These are phyloP conservation scores for Chrysochloris asiatica DNA, from an alignment of 2,113 vertebrate species.

Conservation along the genomic window DNA sequence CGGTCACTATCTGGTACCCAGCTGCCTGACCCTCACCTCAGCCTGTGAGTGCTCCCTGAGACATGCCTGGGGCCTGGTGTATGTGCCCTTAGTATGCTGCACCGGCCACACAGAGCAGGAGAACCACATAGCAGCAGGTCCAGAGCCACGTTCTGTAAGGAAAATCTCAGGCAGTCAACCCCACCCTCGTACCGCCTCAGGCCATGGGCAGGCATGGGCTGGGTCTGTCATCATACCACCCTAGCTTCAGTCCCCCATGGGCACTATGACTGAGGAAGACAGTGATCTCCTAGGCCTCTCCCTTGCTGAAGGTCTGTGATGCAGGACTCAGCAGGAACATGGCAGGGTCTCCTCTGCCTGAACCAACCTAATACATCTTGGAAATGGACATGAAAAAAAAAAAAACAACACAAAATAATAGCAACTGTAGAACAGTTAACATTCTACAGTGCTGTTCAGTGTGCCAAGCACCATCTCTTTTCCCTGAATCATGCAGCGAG, in stretches of 20 bases:
- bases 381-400: background rate
- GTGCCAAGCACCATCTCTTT: too few species aligned
- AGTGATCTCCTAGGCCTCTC: background rate
- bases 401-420: too few species aligned
- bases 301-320: background rate
- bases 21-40: background rate
- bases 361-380: background rate
- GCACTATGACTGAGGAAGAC: background rate
- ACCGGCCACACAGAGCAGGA: background rate
- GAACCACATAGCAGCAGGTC: background rate
- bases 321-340: too few species aligned
- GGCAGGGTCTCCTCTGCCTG: background rate
- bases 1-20: background rate
- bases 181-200: fast-evolving
- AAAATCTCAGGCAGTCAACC: background rate
- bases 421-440: too few species aligned
- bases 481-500: too few species aligned
- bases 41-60: background rate
- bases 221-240: background rate
- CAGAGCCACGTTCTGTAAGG: fast-evolving
- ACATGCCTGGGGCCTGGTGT: background rate
- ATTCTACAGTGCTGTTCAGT: too few species aligned
- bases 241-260: too few species aligned
- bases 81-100: background rate
- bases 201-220: background rate